Conservation (phyloP, 2,797 vertebrate genomes). For the Carcharodon carcharias region DNA sequence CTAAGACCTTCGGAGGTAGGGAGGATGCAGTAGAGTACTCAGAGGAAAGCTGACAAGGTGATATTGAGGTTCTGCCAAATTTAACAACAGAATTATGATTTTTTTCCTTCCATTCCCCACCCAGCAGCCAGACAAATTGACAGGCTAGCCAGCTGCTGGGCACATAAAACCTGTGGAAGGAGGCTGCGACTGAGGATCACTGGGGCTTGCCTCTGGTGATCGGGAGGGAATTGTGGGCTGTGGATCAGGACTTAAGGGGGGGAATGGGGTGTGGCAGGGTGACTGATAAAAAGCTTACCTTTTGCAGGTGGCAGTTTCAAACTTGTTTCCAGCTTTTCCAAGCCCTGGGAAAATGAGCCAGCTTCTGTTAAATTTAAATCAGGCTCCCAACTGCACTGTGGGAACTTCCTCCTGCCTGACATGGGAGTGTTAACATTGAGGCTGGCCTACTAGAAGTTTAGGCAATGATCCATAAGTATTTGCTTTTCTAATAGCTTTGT, state of each 20-base stretch:
- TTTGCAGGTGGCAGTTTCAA: background rate
- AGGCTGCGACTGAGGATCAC: background rate
- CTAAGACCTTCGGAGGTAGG: background rate
- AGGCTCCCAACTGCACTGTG: background rate
- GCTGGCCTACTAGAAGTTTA: background rate
- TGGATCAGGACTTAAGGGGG: background rate
- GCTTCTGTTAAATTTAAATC: constrained; percentile 6
- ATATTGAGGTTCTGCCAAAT: background rate
- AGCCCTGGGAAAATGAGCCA: background rate
- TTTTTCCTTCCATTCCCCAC: background rate
- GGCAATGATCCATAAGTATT: background rate
- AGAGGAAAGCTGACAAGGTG: background rate
- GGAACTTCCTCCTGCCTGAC: background rate
- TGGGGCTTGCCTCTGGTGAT: background rate
- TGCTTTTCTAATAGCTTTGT: background rate
- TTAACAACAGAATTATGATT: background rate
- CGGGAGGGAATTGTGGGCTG: background rate
- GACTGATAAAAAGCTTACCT: background rate
- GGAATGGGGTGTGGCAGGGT: background rate
- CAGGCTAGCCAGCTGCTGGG: background rate
- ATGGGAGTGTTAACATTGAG: background rate
- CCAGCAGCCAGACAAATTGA: background rate
- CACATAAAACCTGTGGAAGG: background rate
- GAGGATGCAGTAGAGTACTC: background rate
- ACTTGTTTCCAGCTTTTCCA: background rate